These are phyloP conservation scores for Lemur catta DNA, from an alignment of 2,797 vertebrate species.

Conservation along the genomic window DNA sequence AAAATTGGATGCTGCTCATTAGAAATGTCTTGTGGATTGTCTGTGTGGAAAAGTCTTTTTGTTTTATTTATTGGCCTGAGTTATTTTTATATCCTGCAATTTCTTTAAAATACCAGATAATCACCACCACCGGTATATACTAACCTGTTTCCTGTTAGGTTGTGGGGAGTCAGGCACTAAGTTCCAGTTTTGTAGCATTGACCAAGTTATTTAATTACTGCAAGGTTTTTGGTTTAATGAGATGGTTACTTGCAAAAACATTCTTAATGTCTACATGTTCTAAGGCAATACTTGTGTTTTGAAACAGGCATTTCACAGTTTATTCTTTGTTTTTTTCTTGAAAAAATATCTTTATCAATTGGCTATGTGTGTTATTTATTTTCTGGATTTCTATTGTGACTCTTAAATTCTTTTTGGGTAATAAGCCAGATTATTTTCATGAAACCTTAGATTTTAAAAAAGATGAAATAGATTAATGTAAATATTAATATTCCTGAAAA, in stretches of 20 bases:
- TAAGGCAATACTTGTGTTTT: not conserved
- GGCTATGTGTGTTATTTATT: not conserved
- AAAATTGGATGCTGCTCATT: not conserved
- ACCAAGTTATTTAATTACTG: not conserved
- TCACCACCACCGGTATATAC: not conserved
- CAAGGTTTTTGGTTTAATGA: constrained; percentile 4
- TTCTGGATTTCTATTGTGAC: not conserved
- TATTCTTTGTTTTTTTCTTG: not conserved
- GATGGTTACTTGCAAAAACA: not conserved
- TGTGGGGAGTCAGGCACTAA: not conserved
- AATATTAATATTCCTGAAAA: not conserved
- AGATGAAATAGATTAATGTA: not conserved
- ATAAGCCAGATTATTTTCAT: not conserved
- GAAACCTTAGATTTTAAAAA: not conserved
- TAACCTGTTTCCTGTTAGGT: not conserved
- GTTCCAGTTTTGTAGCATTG: not conserved
- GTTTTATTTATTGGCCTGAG: not conserved
- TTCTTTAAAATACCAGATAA: not conserved
- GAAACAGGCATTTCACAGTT: not conserved
- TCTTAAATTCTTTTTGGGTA: not conserved
- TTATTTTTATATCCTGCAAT: not conserved
- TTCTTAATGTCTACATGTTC: not conserved
- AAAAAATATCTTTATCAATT: not conserved
- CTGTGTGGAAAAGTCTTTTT: not conserved
- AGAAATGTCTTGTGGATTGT: not conserved